Percentiles rank a stretch among this genome's conserved stretches.
Conservation (phyloP, 1,140 invertebrate species). For the Drosophila seguyi region DNA sequence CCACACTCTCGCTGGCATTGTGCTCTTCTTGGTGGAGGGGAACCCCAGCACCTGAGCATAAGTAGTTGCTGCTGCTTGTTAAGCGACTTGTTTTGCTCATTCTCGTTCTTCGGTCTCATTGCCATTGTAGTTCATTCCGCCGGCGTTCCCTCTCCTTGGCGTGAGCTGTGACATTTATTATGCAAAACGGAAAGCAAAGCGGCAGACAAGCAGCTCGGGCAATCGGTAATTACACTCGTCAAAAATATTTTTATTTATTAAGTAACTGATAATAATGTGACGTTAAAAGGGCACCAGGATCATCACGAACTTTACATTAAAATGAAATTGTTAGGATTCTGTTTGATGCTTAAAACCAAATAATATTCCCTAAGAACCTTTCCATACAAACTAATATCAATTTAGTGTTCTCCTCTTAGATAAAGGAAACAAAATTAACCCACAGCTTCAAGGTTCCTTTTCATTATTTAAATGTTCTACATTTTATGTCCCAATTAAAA, state of each 20-base stretch:
- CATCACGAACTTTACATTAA: no score
- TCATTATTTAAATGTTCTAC: not conserved
- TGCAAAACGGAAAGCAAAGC: constrained; percentile 72
- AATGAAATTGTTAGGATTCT: no score
- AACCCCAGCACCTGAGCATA: constrained; percentile 75
- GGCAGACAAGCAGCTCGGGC: constrained; percentile 54
- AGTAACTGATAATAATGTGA: no score
- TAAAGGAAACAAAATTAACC: no score
- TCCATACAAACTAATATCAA: no score
- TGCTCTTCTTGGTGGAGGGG: constrained; percentile 50
- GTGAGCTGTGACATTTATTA: constrained; percentile 73
- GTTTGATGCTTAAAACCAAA: no score
- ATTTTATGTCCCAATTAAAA: not conserved
- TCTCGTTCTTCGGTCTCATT: constrained; percentile 24
- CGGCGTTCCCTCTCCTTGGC: constrained; percentile 38
- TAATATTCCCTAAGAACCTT: no score
- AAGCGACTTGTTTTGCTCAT: constrained; percentile 66
- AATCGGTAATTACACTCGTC: constrained; percentile 33
- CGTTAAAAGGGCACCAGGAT: no score
- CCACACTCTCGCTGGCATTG: constrained; percentile 52
- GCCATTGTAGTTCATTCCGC: constrained; percentile 61
- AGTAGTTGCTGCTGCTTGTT: constrained; percentile 74
- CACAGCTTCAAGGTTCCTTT: no score
- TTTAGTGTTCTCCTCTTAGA: no score
- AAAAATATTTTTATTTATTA: no score